Base-by-base conservation (phyloP, 2,113 vertebrate species). In the Myocastor coypus region DNA sequence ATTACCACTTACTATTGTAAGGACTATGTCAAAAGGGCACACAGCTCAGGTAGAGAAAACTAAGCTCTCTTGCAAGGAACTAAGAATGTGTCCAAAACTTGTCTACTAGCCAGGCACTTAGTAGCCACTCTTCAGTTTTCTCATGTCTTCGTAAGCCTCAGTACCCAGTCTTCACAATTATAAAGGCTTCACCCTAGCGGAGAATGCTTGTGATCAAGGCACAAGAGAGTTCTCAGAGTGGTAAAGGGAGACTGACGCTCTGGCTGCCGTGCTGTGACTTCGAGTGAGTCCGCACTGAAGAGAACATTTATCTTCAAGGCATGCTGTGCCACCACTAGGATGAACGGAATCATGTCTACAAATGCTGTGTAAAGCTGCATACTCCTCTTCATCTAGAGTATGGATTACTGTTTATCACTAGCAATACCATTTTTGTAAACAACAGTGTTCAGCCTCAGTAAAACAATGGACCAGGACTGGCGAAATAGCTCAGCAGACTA, bases 341-440 rank as follows among this genome's bases (percentile, higher is more conserved):
- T 83, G 50, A 89, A 68, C 68, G 69, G 20, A 90, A 88, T 69
- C 84, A 59, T 50, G 28, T 63, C 80, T 69, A 80, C 89, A 96
- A 93, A 87, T 85, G 83, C 46, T 75, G 20, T 34, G 59, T 92
- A 80, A 64, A 40, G 24, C 12, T 87, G 22, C 69, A 87, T 61
- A 93, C 66, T 12, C 55, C 19, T 69, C 59, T 89, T 87, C 83
- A 46, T 40, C 63, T 88, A 83, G 61, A 26, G 20, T 40, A 84
- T 63, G 90, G 94, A 92, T 96, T 64, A 59, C 55, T 57, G n/a
- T 82, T 90, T 90, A 64, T 73, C 91, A 80, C 3, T 89, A 34
- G 11, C 69, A 46, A 46, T 46, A 82, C 19, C 50, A 73, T 32
- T 84, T 85, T 89, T 89, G 14, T n/a, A 89, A 92, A 40, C 57